Evolutionary conservation across 2,113 vertebrate genomes (phyloP).

Genomic region (Protomyctophum bolini): DNA sequence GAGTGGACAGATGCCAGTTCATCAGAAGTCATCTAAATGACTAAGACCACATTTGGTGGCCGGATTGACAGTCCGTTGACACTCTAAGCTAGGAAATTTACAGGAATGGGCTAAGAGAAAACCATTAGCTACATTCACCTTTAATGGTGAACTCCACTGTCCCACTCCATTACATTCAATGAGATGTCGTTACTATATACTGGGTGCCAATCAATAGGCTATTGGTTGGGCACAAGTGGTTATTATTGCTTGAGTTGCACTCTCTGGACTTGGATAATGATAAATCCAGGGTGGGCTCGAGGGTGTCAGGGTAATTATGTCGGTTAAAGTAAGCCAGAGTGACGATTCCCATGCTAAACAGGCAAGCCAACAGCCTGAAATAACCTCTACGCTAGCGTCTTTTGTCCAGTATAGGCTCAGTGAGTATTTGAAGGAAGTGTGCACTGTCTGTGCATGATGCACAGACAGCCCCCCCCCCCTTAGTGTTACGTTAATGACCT

Average conservation of each 20-base stretch:
- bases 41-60: slow-evolving; percentile 58
- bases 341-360: slow-evolving; percentile 70
- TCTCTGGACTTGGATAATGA: slow-evolving; percentile 67
- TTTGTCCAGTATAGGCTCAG: slow-evolving; percentile 53
- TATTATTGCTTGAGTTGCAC: slow-evolving; percentile 76
- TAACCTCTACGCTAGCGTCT: slow-evolving; percentile 68
- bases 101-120: slow-evolving; percentile 45
- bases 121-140: slow-evolving; percentile 33
- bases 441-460: slow-evolving; percentile 53
- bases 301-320: slow-evolving; percentile 79
- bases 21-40: slow-evolving; percentile 63
- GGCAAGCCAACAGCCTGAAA: slow-evolving; percentile 62
- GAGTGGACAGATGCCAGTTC: slow-evolving; percentile 48
- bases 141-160: slow-evolving; percentile 53
- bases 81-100: slow-evolving; percentile 57
- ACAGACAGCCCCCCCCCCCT: too few species aligned
- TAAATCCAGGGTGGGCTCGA: slow-evolving; percentile 71
- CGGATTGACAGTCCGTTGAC: slow-evolving; percentile 66
- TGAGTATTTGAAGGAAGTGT: slow-evolving; percentile 57
- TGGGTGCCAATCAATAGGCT: slow-evolving; percentile 69
- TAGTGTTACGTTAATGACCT: slow-evolving; percentile 65
- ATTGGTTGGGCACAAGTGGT: slow-evolving; percentile 64
- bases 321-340: slow-evolving; percentile 74
- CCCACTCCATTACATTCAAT: slow-evolving; percentile 55
- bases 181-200: slow-evolving; percentile 55